These are phyloP conservation scores for Dilophus febrilis DNA, from an alignment of 2,888 invertebrate genomes.

Conservation along the genomic window DNA sequence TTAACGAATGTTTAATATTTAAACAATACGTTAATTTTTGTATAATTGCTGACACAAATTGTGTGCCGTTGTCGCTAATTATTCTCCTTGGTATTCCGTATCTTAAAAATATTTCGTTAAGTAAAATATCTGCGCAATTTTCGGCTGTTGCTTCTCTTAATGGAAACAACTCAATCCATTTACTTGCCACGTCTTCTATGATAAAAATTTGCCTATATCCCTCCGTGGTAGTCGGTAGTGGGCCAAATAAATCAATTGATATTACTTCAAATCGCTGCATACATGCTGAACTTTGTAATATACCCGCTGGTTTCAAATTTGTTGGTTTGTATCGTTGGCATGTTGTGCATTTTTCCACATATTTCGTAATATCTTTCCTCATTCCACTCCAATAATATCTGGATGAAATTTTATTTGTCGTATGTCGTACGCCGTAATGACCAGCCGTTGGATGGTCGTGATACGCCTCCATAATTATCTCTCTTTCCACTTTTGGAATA, in stretches of 20 bases:
- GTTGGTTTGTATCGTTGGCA: slow-evolving; percentile 19
- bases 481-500: slow-evolving; percentile 8
- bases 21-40: slow-evolving; percentile 15
- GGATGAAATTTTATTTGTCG: slow-evolving; percentile 9
- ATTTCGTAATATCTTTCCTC: slow-evolving; percentile 13
- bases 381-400: slow-evolving; percentile 17
- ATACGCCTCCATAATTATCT: slow-evolving; percentile 5
- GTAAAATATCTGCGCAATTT: slow-evolving; percentile 10
- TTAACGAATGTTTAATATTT: slow-evolving; percentile 13
- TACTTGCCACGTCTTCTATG: slow-evolving; percentile 12
- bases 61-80: slow-evolving; percentile 19
- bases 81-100: slow-evolving; percentile 15
- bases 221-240: slow-evolving; percentile 10
- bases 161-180: slow-evolving; percentile 17
- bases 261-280: slow-evolving; percentile 7
- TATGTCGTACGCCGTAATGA: slow-evolving; percentile 15
- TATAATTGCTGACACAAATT: slow-evolving; percentile 19
- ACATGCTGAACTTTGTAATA: slow-evolving; percentile 17
- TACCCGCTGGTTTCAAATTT: slow-evolving; percentile 19
- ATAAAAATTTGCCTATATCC: slow-evolving; percentile 15
- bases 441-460: slow-evolving; percentile 14
- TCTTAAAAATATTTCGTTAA: slow-evolving; percentile 14
- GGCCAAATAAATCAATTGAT: slow-evolving; percentile 18
- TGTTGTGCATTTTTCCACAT: slow-evolving; percentile 14
- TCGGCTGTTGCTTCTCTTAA: slow-evolving; percentile 12